These are phyloP conservation scores for Phyllostomus discolor DNA, from an alignment of 2,113 vertebrate species.

Conservation along the genomic window DNA sequence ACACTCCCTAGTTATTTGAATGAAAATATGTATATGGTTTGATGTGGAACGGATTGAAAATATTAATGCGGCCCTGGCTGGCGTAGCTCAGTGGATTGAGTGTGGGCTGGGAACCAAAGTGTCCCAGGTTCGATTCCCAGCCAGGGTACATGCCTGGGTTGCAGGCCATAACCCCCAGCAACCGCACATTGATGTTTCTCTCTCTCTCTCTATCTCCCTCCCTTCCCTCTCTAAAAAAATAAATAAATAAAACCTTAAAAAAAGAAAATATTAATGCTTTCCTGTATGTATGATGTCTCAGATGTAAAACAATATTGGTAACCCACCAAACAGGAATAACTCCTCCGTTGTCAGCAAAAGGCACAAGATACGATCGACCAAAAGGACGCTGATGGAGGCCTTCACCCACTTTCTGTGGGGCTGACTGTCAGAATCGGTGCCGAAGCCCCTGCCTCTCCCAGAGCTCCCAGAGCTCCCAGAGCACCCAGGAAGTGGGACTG, in stretches of 20 bases:
- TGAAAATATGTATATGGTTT: slow-evolving; percentile 43
- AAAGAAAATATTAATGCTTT: slow-evolving; percentile 25
- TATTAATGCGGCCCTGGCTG: too few relatives aligned
- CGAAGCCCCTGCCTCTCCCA: not conserved
- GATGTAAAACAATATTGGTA: not conserved
- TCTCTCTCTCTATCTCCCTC: too few relatives aligned
- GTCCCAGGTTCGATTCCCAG: too few relatives aligned
- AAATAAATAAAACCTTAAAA: too few relatives aligned
- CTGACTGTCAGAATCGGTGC: not conserved
- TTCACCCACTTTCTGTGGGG: not conserved
- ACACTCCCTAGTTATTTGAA: slow-evolving; percentile 44
- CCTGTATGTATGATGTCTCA: not conserved
- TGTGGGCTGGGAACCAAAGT: too few relatives aligned
- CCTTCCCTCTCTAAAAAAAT: too few relatives aligned
- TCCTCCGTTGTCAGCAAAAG: not conserved
- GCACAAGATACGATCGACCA: not conserved
- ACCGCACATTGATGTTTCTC: too few relatives aligned
- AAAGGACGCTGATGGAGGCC: rapidly evolving
- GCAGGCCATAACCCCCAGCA: too few relatives aligned
- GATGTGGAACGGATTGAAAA: slow-evolving; percentile 57
- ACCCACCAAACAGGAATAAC: slow-evolving; percentile 50
- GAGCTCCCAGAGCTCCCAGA: not conserved
- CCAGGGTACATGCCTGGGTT: too few relatives aligned
- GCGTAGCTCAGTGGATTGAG: too few relatives aligned
- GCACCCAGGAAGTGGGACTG: not conserved